phyloP scores from a whole-genome alignment of 2,888 invertebrate genomes.

The Rhagium mordax region DNA sequence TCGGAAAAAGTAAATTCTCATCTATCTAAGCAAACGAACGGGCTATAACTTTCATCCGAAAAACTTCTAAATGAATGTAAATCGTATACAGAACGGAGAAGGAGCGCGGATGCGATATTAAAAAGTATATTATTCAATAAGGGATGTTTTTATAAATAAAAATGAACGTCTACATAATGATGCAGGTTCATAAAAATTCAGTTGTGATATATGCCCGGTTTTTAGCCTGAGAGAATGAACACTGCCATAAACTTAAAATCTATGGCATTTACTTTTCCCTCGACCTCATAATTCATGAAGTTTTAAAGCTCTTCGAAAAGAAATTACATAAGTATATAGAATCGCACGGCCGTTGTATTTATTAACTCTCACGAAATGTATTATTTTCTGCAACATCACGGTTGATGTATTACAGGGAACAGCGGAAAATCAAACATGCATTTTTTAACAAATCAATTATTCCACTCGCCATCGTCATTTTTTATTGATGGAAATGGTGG shows the following conservation, averaged over 20 bases:
- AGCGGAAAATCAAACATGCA: not conserved
- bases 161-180: conserved; percentile 14
- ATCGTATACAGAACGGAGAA: not conserved
- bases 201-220: conserved; percentile 11
- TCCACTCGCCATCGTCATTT: too few relatives aligned
- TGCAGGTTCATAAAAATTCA: conserved; percentile 6
- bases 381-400: conserved; percentile 23
- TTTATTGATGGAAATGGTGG: too few relatives aligned
- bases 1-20: too few relatives aligned
- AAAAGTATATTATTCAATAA: not conserved
- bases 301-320: conserved; percentile 27
- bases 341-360: conserved; percentile 23
- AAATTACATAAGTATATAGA: conserved; percentile 33
- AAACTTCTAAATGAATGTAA: not conserved
- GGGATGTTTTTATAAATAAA: conserved; percentile 4
- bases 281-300: conserved; percentile 23
- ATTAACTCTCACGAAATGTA: conserved; percentile 28
- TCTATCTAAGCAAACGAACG: too few relatives aligned
- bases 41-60: too few relatives aligned
- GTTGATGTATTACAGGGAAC: conserved; percentile 19
- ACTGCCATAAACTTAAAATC: conserved; percentile 30
- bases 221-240: conserved; percentile 8
- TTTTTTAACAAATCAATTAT: not conserved
- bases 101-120: not conserved
- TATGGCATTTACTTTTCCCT: conserved; percentile 21